Evolutionary conservation across 2,888 invertebrate genomes (phyloP), one percentile per base, ranked within the genome.

Genomic region (Liodrosophila aerea): DNA sequence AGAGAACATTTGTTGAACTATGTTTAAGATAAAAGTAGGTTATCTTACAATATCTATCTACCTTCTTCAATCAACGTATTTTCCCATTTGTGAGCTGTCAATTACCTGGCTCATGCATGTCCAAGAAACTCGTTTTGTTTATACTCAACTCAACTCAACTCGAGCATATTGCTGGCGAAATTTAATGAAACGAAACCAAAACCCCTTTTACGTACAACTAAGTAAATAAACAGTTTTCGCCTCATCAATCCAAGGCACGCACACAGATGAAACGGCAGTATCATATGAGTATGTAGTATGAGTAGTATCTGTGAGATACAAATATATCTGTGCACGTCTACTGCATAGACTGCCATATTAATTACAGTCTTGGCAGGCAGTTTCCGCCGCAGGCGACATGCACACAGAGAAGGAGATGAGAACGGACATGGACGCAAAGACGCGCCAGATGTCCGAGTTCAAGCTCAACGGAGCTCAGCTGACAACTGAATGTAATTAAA

Each of bases 401-500:
- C 29, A 29, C 29, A 29, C 29, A 29, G 8, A 29, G 22, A 22
- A 22, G 22, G 22, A 22, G 2, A 22, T 22, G 22, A 22, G 22
- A 22, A 3, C 8, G 9, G 8, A 29, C 29, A 29, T 9, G 9
- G 8, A 1, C 1, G 29, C 8, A 29, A 7, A 29, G 16, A 39
- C 16, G 1, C 39, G 16, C 9, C n/a, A 2, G 39, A n/a, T 53
- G 65, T 40, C 44, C 52, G 37, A 56, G 47, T 36, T 52, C 29
- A 53, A 69, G 64, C 64, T 51, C 41, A 50, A 12, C 49, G 52
- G 36, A 56, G 70, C 49, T 64, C 30, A 50, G 54, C 51, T 51
- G 71, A 71, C 59, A 59, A 65, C 73, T 73, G 65, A 58, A 64
- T 75, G 86, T 86, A 86, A 86, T 87, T 86, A 86, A 86, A 87